Conservation (phyloP, 1,140 invertebrate genomes). For the Platorchestia sp. region DNA sequence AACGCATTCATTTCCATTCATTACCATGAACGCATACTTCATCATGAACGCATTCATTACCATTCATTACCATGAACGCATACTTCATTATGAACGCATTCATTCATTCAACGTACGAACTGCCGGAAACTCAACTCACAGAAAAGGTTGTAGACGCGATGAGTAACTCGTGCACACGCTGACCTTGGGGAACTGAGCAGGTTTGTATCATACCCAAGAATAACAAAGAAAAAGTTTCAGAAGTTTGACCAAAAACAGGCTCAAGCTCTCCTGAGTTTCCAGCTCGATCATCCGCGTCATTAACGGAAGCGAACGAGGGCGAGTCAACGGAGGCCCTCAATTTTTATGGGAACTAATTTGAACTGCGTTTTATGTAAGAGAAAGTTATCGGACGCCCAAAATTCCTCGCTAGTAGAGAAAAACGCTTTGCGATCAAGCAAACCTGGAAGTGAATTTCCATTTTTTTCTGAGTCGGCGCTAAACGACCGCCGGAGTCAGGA, state of each 20-base stretch:
- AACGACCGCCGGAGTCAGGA: no score
- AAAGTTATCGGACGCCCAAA: not conserved
- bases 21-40: no score
- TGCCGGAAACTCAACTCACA: not conserved
- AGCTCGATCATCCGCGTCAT: not conserved
- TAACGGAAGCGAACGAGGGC: not conserved
- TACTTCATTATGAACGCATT: no score
- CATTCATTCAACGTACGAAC: not conserved
- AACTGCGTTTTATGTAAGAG: not conserved
- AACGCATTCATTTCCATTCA: no score
- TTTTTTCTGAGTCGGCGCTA: not conserved
- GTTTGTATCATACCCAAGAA: not conserved
- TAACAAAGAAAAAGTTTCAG: not conserved
- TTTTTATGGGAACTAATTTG: constrained; percentile 1
- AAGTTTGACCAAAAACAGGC: not conserved
- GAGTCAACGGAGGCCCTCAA: not conserved
- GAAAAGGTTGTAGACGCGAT: not conserved
- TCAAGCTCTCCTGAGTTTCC: not conserved
- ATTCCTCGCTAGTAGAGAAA: not conserved
- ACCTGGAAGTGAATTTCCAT: not conserved
- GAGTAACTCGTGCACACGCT: no score
- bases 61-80: no score
- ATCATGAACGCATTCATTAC: no score
- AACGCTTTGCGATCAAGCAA: not conserved
- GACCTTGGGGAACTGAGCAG: not conserved